Conservation (phyloP, 2,797 vertebrate genomes). For the Sebastes melanostomus region DNA sequence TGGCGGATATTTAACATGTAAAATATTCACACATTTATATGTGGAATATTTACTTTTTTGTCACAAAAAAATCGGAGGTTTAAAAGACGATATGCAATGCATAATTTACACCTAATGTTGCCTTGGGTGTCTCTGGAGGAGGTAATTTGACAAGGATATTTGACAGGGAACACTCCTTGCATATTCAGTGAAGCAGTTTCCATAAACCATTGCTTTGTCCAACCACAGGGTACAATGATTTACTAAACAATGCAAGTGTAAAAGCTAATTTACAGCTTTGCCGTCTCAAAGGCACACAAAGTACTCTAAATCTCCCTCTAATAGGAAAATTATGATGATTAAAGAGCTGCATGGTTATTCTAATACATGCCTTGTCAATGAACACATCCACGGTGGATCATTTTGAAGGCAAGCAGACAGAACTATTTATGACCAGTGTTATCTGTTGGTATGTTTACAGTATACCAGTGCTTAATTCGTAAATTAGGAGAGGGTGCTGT, state of each 20-base stretch:
- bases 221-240: constrained; percentile 35
- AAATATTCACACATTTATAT: background rate
- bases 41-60: constrained; percentile 6
- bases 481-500: background rate
- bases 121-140: constrained; percentile 23
- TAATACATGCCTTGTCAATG: constrained; percentile 11
- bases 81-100: constrained; percentile 17
- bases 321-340: constrained; percentile 44
- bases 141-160: constrained; percentile 50
- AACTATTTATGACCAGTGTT: constrained; percentile 32
- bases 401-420: constrained; percentile 17
- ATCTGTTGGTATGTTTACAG: constrained; percentile 49
- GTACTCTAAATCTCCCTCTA: constrained; percentile 23
- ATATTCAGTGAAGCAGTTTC: constrained; percentile 37
- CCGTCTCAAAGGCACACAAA: constrained; percentile 34
- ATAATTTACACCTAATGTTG: constrained; percentile 31
- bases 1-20: background rate
- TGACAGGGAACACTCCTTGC: constrained; percentile 31
- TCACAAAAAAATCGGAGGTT: background rate
- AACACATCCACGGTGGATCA: constrained; percentile 3
- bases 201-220: constrained; percentile 32
- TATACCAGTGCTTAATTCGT: background rate
- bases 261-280: constrained; percentile 37
- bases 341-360: constrained; percentile 19
- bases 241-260: constrained; percentile 32